Base-by-base conservation (phyloP, 2,113 vertebrate genomes). In the Chamaea fasciata region DNA sequence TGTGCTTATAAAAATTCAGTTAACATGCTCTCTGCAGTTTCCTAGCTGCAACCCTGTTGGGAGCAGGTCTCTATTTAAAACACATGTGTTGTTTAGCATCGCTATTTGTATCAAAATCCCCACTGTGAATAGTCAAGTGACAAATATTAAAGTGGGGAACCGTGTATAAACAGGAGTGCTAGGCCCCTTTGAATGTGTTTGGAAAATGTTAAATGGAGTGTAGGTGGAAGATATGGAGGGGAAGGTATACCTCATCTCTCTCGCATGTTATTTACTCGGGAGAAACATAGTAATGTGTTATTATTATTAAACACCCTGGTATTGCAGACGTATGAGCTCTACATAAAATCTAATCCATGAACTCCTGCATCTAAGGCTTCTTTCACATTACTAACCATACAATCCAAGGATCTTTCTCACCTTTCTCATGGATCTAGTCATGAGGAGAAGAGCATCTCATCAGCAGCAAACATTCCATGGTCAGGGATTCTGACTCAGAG, bases 1-100 rank as follows among this genome's bases (percentile, higher is more conserved):
- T 21, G 20, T 86, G 82, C 91, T 96, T 93, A 92, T 92, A 95
- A 94, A 95, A 96, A 93, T 95, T 92, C 91, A 92, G 83, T 73
- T 94, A 85, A 92, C 75, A 52, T 68, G 78, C 60, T 88, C 47
- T 92, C 89, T 94, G 89, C 89, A 92, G 84, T 87, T 91, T 95
- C 71, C 82, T 74, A 67, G 78, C 89, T 92, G 87, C 91, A 91
- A 42, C 75, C 77, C 91, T 94, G 89, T 19, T 90, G 92, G 96
- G 92, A 96, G 47, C 68, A 62, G 10, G 4, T 92, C 91, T 92
- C 92, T 91, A 42, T 94, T 96, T 94, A 95, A 92, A 95, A 94
- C 75, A 96, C 28, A 4, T 16, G 63, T 91, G 78, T 91, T 95
- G 81, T 95, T 96, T 91, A 96, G 78, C 94, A 95, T 89, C 9